Evolutionary conservation across 2,888 invertebrate genomes (phyloP), one percentile per base, ranked within the genome.

Genomic region (Colostygia pectinataria): DNA sequence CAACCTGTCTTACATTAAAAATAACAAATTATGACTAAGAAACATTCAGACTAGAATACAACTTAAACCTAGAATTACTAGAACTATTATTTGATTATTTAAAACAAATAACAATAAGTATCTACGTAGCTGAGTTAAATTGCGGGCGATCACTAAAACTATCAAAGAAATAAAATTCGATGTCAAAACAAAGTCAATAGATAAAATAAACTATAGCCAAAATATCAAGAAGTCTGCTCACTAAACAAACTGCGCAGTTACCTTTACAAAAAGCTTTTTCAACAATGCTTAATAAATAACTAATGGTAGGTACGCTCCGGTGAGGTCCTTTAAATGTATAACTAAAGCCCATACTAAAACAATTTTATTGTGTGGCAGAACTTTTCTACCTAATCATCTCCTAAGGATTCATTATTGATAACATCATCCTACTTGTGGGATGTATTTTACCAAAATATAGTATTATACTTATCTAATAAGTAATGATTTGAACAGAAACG

Each of bases 1-100:
- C 20, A 28, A 43, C 25, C 34, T 51, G 43, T 61, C 57, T 63
- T 68, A 75, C 62, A 57, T 66, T 61, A 59, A 64, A 62, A 66
- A 72, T 74, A 71, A 73, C 71, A 72, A 80, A 77, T 70, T 83
- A 86, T 80, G 77, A 84, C 82, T 84, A 84, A 66, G 71, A 81
- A 73, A 73, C 70, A 66, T 80, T 79, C 79, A 82, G 88, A 88
- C 88, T 88, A 88, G 88, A 88, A 75, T 78, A 82, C 73, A 85
- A 79, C 77, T 79, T 83, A 80, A 68, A 66, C 32, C 69, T 69
- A 74, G 15, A 65, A 52, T 59, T 59, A 58, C 66, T 70, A 72
- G 51, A 61, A 56, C 45, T 49, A 68, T 68, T 68, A 69, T 57
- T 73, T 63, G 59, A 71, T 68, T 71, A 55, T 44, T 28, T 40